Evolutionary conservation across 2,797 vertebrate genomes (phyloP).

Genomic region (Microchirus variegatus): DNA sequence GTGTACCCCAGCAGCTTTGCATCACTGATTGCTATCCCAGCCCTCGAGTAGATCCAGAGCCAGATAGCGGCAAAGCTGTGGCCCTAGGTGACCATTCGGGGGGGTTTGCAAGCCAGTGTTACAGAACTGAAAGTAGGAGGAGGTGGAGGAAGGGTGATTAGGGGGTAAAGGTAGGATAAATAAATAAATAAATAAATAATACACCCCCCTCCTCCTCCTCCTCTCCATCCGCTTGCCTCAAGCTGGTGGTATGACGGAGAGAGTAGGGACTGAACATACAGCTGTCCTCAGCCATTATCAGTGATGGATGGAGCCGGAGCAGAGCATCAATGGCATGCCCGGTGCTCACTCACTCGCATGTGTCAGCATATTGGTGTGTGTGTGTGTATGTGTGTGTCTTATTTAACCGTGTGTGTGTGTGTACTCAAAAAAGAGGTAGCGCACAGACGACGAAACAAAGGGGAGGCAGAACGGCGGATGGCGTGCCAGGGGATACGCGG

Average conservation of each 20-base stretch:
- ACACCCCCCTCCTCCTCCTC: constrained; percentile 77
- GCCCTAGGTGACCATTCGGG: constrained; percentile 63
- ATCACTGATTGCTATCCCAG: constrained; percentile 77
- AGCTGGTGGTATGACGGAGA: constrained; percentile 75
- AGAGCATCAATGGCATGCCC: constrained; percentile 77
- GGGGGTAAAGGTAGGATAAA: constrained; percentile 46
- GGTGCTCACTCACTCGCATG: constrained; percentile 71
- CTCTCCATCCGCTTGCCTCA: constrained; percentile 53
- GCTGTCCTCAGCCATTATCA: constrained; percentile 83
- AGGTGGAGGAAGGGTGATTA: constrained; percentile 62
- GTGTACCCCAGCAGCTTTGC: constrained; percentile 53
- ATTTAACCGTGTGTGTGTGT: background rate
- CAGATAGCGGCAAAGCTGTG: constrained; percentile 44
- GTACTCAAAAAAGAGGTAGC: constrained; percentile 1
- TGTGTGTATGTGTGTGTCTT: constrained; percentile 25
- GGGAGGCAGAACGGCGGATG: constrained; percentile 24
- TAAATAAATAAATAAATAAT: constrained; percentile 25
- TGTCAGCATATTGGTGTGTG: constrained; percentile 51
- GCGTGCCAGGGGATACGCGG: constrained; percentile 42
- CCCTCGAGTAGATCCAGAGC: constrained; percentile 64
- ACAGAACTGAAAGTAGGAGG: constrained; percentile 30
- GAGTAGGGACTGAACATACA: constrained; percentile 80
- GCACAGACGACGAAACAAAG: constrained; percentile 20
- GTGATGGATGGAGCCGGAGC: constrained; percentile 83
- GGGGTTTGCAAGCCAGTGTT: constrained; percentile 44